Conservation (phyloP, 2,888 invertebrate genomes). For the Linhomoeus sp. region DNA sequence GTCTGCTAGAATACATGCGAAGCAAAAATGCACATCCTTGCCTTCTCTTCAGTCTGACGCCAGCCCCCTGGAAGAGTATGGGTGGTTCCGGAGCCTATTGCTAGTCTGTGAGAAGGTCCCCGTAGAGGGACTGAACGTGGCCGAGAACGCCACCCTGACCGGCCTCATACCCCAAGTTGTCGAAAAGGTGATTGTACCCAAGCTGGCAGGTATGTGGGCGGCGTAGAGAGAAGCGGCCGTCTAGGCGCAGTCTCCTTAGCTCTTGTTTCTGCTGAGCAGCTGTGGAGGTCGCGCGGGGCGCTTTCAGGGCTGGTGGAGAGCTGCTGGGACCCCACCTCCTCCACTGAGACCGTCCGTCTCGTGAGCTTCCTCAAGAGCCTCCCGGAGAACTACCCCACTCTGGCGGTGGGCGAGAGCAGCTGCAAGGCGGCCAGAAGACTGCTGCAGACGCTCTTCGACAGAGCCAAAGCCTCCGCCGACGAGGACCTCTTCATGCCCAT, state of each 20-base stretch:
- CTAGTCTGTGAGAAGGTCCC: too few species aligned
- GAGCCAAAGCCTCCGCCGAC: conserved; percentile 51
- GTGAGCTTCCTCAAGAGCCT: conserved; percentile 48
- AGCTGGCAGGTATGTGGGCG: conserved; percentile 54
- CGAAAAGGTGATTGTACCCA: conserved; percentile 65
- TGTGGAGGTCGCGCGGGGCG: too few species aligned
- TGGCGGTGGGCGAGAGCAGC: conserved; percentile 32
- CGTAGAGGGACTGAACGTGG: too few species aligned
- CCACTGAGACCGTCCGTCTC: conserved; percentile 59
- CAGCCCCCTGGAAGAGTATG: conserved; percentile 55
- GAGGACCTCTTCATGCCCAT: conserved; percentile 85
- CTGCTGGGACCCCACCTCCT: conserved; percentile 79
- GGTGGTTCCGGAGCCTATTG: conserved; percentile 58
- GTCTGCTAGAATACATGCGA: too few species aligned
- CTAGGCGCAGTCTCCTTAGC: too few species aligned
- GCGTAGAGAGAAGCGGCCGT: too few species aligned
- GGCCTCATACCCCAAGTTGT: conserved; percentile 61
- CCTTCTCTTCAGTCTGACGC: conserved; percentile 32
- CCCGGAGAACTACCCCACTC: conserved; percentile 43
- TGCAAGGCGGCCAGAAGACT: conserved; percentile 27
- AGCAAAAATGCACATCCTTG: too few species aligned
- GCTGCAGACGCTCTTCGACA: neutral
- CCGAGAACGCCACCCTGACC: too few species aligned
- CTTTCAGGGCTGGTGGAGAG: conserved; percentile 40
- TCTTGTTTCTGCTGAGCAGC: too few species aligned